Conservation (phyloP, 2,888 invertebrate genomes). For the Hesperia comma region DNA sequence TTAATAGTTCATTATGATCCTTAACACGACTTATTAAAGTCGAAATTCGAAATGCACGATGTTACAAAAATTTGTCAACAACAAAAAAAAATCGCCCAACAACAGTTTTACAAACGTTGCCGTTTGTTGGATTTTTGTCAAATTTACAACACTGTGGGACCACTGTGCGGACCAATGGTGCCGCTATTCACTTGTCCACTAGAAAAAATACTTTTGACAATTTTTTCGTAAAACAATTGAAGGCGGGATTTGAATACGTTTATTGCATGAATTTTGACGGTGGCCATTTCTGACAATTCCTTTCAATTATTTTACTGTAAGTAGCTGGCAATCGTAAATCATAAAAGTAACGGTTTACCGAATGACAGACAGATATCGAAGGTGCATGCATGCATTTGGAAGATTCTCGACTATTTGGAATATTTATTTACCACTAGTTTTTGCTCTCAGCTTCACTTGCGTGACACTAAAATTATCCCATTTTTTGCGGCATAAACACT, state of each 20-base stretch:
- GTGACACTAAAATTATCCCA: no score
- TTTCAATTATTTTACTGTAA: constrained; percentile 58
- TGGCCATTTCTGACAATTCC: constrained; percentile 66
- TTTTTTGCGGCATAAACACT: no score
- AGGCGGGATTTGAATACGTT: constrained; percentile 53
- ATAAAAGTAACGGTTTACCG: constrained; percentile 47
- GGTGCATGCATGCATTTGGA: constrained; percentile 5
- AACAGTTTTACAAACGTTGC: constrained; percentile 77
- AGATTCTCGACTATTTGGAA: background rate
- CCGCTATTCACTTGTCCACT: constrained; percentile 56
- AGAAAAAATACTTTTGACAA: constrained; percentile 51
- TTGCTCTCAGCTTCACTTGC: no score
- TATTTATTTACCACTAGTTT: background rate
- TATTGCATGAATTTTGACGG: constrained; percentile 72
- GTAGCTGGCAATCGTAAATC: constrained; percentile 61
- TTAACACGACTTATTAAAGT: constrained; percentile 21
- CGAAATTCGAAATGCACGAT: background rate
- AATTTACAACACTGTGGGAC: constrained; percentile 72
- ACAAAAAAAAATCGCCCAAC: constrained; percentile 53
- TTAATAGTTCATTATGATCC: constrained; percentile 33
- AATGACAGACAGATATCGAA: constrained; percentile 3
- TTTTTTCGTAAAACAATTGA: constrained; percentile 69
- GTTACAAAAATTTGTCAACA: constrained; percentile 35
- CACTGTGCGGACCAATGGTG: constrained; percentile 65
- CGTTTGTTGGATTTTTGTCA: constrained; percentile 70